phyloP scores from a whole-genome alignment of 2,797 vertebrate species.

The Sebastolobus altivelis region DNA sequence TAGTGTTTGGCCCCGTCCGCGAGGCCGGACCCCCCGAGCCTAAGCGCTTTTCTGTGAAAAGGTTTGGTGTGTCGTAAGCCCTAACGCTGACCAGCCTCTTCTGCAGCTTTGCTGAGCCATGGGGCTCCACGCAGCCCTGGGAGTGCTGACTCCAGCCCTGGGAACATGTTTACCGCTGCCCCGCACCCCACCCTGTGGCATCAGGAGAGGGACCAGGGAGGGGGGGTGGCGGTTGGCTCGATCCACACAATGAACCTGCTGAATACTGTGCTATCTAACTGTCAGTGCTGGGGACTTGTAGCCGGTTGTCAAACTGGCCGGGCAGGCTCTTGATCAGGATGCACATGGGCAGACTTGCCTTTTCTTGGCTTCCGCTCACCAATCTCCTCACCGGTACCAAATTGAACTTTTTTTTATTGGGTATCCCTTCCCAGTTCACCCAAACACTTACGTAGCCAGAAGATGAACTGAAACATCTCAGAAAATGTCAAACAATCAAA shows the following conservation, averaged over 20 bases:
- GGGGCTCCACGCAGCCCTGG: conserved; percentile 77
- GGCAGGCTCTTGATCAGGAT: conserved; percentile 55
- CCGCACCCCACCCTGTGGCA: conserved; percentile 68
- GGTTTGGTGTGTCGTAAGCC: conserved; percentile 78
- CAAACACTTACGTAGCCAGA: not conserved
- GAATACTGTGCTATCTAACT: conserved; percentile 79
- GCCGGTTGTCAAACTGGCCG: conserved; percentile 52
- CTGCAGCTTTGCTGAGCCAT: conserved; percentile 86
- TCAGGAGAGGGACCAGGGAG: conserved; percentile 62
- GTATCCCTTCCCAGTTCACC: not conserved
- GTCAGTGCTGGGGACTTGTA: conserved; percentile 46
- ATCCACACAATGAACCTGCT: conserved; percentile 88
- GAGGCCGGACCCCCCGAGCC: conserved; percentile 69
- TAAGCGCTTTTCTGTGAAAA: conserved; percentile 82
- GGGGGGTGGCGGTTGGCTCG: conserved; percentile 23
- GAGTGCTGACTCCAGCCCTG: conserved; percentile 88
- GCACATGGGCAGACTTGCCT: conserved; percentile 31
- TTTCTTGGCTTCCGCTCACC: conserved; percentile 22
- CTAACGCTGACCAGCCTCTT: conserved; percentile 84
- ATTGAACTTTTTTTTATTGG: conserved; percentile 41
- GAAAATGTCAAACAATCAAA: not conserved
- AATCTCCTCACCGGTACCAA: conserved; percentile 31
- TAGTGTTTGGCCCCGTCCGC: conserved; percentile 66
- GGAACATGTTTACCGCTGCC: conserved; percentile 84
- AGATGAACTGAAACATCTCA: not conserved